Conservation (phyloP, 2,113 vertebrate species). For the Paradoxurus hermaphroditus region DNA sequence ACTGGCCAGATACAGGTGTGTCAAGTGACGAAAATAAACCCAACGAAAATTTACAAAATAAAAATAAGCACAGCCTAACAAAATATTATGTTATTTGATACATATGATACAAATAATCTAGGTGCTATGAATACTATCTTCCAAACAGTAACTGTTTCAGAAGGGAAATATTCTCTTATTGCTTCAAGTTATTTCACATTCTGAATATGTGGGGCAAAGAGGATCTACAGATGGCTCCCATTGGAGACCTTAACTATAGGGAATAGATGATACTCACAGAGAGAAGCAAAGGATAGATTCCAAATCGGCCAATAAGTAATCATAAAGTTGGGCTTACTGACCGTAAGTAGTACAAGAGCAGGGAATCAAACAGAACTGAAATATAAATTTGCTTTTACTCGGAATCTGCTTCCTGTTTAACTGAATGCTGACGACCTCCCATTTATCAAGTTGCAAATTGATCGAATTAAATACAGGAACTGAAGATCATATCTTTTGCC, state of each 20-base stretch:
- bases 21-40: neutral
- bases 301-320: neutral
- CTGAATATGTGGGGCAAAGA: neutral
- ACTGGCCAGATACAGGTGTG: neutral
- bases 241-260: neutral
- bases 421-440: neutral
- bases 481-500: neutral
- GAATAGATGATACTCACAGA: neutral
- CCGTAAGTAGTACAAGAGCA: neutral
- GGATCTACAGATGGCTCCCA: neutral
- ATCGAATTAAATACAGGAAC: neutral
- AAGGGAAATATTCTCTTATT: neutral
- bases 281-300: neutral
- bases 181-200: neutral
- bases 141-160: neutral
- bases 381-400: neutral
- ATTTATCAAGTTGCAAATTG: neutral
- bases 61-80: neutral
- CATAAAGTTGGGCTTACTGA: neutral
- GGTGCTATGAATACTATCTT: neutral
- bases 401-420: neutral
- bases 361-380: neutral
- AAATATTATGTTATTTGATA: neutral
- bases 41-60: neutral
- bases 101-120: neutral